A percentile compares a stretch with the other conserved stretches of the same genome.
These are phyloP conservation scores for Biston stratarius DNA, from an alignment of 2,888 invertebrate genomes.

Conservation along the genomic window DNA sequence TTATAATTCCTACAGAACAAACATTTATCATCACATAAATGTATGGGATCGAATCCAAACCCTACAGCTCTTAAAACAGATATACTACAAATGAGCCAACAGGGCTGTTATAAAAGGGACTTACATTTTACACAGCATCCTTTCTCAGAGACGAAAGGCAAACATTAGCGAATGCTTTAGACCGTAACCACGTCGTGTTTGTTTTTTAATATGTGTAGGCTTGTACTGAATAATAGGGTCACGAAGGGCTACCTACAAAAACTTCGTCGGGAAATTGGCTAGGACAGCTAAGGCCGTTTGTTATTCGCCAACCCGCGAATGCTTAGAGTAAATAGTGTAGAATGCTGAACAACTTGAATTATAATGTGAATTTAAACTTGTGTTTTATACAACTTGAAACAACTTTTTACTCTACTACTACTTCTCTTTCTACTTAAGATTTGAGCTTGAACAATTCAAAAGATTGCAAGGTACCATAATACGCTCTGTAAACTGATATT, in stretches of 20 bases:
- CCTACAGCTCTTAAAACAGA: too few species aligned
- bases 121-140: constrained; percentile 26
- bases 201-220: constrained; percentile 47
- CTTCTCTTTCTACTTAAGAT: too few species aligned
- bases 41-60: too few species aligned
- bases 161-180: constrained; percentile 34
- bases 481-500: too few species aligned
- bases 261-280: constrained; percentile 39
- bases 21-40: too few species aligned
- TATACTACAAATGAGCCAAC: not conserved
- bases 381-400: not conserved
- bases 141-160: constrained; percentile 26
- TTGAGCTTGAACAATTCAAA: too few species aligned
- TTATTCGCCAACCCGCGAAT: constrained; percentile 18
- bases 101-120: constrained; percentile 3
- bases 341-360: not conserved
- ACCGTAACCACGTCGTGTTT: constrained; percentile 34
- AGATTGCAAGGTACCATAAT: too few species aligned
- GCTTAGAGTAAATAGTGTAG: constrained; percentile 7
- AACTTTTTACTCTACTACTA: not conserved
- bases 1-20: too few species aligned
- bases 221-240: constrained; percentile 51
- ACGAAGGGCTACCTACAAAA: constrained; percentile 49
- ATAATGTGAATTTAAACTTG: not conserved
- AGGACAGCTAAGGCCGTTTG: constrained; percentile 33